Conservation (phyloP, 2,888 invertebrate species). For the Drosophila atroscutellata region DNA sequence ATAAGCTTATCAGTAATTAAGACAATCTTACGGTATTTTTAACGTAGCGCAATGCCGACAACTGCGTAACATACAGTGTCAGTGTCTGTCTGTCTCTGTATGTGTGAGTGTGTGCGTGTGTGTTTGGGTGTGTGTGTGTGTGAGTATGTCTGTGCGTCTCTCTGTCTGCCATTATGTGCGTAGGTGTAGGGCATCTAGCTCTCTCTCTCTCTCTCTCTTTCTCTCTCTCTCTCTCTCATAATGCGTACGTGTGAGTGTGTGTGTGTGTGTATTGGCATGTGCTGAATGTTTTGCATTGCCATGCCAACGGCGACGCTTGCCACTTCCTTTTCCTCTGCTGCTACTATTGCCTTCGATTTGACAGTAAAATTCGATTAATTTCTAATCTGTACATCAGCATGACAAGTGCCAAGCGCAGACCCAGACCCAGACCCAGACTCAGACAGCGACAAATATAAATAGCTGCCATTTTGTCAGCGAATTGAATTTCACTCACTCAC, state of each 20-base stretch:
- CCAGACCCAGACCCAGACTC: slow-evolving; percentile 33
- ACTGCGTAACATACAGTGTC: slow-evolving; percentile 74
- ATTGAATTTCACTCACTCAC: slow-evolving; percentile 51
- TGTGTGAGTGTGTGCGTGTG: slow-evolving; percentile 34
- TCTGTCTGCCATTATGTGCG: slow-evolving; percentile 36
- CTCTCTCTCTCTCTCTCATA: slow-evolving; percentile 6
- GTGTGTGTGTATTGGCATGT: slow-evolving; percentile 61
- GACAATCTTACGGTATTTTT: slow-evolving; percentile 64
- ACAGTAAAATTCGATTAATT: slow-evolving; percentile 79
- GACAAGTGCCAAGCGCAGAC: slow-evolving; percentile 60
- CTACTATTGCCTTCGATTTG: slow-evolving; percentile 68
- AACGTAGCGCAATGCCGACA: slow-evolving; percentile 57
- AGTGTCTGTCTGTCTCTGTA: slow-evolving; percentile 51
- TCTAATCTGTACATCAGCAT: slow-evolving; percentile 74
- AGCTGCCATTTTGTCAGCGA: slow-evolving; percentile 73
- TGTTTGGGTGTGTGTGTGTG: slow-evolving; percentile 29
- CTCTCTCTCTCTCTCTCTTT: slow-evolving; percentile 9
- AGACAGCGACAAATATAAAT: slow-evolving; percentile 68
- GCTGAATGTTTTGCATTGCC: slow-evolving; percentile 73
- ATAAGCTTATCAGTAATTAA: slow-evolving; percentile 63
- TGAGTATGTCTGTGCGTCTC: slow-evolving; percentile 27
- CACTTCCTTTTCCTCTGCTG: slow-evolving; percentile 54
- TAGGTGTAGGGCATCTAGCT: slow-evolving; percentile 41
- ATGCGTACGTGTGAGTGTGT: slow-evolving; percentile 1
- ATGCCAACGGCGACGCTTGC: slow-evolving; percentile 66